Evolutionary conservation across 1,140 invertebrate genomes (phyloP).

Genomic region (Cryptotermes secundus): DNA sequence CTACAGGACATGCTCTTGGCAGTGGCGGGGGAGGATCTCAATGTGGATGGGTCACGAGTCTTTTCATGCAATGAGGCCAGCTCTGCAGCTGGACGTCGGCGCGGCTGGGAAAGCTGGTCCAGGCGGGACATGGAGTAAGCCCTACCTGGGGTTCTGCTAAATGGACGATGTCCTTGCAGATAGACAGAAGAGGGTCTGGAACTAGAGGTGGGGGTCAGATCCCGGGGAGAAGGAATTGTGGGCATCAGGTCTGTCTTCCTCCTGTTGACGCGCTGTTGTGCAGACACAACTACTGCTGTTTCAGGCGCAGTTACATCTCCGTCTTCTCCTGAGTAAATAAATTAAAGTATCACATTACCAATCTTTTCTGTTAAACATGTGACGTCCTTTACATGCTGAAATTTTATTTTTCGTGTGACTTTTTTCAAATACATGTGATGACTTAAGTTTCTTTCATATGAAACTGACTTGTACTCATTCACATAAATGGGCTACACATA

Average conservation of each 20-base stretch:
- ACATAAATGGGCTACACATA: neutral
- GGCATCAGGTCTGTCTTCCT: slow-evolving; percentile 87
- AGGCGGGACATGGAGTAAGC: slow-evolving; percentile 89
- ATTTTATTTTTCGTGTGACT: neutral
- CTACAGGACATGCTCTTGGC: slow-evolving; percentile 46
- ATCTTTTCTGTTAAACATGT: neutral
- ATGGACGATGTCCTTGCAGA: slow-evolving; percentile 61
- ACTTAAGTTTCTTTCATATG: too few species aligned
- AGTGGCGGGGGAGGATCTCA: slow-evolving; percentile 43
- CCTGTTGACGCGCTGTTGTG: slow-evolving; percentile 66
- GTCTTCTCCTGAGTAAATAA: neutral
- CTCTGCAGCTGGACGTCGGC: slow-evolving; percentile 46
- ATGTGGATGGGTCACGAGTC: slow-evolving; percentile 44
- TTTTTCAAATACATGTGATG: neutral
- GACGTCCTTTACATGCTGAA: neutral
- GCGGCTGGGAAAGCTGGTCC: slow-evolving; percentile 77
- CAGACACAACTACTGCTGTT: neutral
- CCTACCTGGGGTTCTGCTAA: slow-evolving; percentile 54
- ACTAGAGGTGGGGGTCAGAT: slow-evolving; percentile 52
- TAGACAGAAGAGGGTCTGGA: slow-evolving; percentile 61
- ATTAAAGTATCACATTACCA: neutral
- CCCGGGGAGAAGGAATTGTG: slow-evolving; percentile 75
- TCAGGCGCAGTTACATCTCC: neutral
- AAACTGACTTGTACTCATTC: neutral
- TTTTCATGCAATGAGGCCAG: slow-evolving; percentile 51